Base-by-base conservation (phyloP, 2,113 vertebrate species). In the Rhinopomastus cyanomelas region DNA sequence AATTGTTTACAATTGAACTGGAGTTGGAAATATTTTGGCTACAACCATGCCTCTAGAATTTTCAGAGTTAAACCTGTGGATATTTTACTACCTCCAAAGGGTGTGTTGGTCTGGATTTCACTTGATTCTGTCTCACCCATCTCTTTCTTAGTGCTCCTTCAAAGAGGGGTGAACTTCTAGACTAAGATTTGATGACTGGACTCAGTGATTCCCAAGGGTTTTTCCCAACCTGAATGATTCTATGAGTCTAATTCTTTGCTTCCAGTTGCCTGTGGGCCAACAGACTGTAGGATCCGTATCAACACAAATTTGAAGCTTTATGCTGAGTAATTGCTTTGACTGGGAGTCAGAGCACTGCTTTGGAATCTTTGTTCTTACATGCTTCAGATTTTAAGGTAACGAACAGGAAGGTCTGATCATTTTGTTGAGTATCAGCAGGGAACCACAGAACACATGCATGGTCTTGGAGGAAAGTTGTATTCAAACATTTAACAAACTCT, bases 361-460 rank as follows among this genome's bases (percentile, higher is more conserved):
- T 29, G 26, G 52, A 5, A 69, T 83, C 27, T 55, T 36, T 48
- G n/a, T 60, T 86, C 13, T 19, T 8, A 29, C 1, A 0, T 49
- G 23, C 20, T 80, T 65, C 3, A 3, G 21, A 65, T 42, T 83
- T 72, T 22, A 64, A 48, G 23, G 17, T 6, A 76, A 32, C 25
- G 42, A 3, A 27, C 46, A 30, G 42, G 52, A 85, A 39, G 6
- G 22, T 27, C n/a, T 8, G 6, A 0, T 65, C 0, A 1, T 61
- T 71, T 53, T 44, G 18, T 59, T 51, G 65, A 32, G 21, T 15
- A 42, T 82, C 49, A 39, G 19, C 16, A 61, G 25, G 56, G 9
- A 88, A 25, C 16, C 12, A 26, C 14, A 37, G 15, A 74, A 32
- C 30, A 46, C 18, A 20, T 14, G 26, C 3, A 3, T 13, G 61